These are phyloP conservation scores for Aspiorhynchus laticeps DNA, from an alignment of 2,113 vertebrate species.

Conservation along the genomic window DNA sequence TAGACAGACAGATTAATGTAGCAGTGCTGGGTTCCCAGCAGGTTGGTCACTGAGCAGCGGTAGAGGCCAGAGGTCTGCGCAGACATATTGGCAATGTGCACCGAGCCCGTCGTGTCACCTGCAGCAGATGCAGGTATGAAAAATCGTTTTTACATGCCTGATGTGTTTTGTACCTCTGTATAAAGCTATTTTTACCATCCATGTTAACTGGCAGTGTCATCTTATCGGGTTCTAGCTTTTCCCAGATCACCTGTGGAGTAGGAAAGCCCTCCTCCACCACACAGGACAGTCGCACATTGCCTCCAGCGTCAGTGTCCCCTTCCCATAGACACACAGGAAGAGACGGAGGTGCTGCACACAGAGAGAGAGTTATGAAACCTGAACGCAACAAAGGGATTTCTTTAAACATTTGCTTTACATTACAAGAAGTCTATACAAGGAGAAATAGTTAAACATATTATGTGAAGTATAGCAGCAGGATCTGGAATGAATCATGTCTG, in stretches of 20 bases:
- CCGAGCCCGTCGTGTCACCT: slow-evolving; percentile 67
- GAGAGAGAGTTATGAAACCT: neutral
- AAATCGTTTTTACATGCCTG: neutral
- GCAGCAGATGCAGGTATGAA: neutral
- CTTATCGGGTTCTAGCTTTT: slow-evolving; percentile 72
- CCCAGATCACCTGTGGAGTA: slow-evolving; percentile 75
- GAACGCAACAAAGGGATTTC: neutral
- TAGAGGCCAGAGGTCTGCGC: slow-evolving; percentile 76
- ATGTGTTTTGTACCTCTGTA: neutral
- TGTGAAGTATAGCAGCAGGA: too few relatives aligned
- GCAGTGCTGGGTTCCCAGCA: slow-evolving; percentile 76
- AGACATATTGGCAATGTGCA: slow-evolving; percentile 74
- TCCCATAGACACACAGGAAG: slow-evolving; percentile 76
- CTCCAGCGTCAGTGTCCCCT: slow-evolving; percentile 67
- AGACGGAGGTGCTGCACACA: slow-evolving; percentile 73
- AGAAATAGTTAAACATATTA: too few relatives aligned
- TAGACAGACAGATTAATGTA: slow-evolving; percentile 75
- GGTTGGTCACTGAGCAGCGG: slow-evolving; percentile 77
- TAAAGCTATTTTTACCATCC: slow-evolving; percentile 66
- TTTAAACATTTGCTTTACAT: too few relatives aligned
- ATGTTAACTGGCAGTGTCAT: slow-evolving; percentile 72
- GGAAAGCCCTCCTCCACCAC: slow-evolving; percentile 73
- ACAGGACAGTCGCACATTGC: slow-evolving; percentile 74
- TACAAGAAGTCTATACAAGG: too few relatives aligned
- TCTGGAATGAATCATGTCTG: too few relatives aligned